phyloP scores from a whole-genome alignment of 2,888 invertebrate species.

The Glyphotaelius pellucidus region DNA sequence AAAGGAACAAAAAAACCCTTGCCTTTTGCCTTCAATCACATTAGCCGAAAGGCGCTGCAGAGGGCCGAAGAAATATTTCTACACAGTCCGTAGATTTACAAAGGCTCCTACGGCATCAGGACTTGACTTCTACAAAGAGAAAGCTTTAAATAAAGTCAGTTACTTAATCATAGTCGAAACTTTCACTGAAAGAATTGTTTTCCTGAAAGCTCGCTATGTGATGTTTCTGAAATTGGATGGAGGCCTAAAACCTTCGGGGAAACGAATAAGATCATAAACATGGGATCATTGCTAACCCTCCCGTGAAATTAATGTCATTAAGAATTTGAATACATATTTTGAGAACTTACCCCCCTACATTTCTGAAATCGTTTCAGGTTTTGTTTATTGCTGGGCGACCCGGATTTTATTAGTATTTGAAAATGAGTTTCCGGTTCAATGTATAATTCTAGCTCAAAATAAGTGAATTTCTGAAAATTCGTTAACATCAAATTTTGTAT shows the following conservation, averaged over 20 bases:
- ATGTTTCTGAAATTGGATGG: conserved; percentile 22
- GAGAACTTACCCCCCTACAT: not conserved
- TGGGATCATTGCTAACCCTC: not conserved
- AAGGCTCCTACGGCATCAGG: not conserved
- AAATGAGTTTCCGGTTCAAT: not conserved
- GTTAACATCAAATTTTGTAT: not conserved
- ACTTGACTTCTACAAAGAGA: not conserved
- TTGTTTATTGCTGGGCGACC: not conserved
- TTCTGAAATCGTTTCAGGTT: not conserved
- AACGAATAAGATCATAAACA: not conserved
- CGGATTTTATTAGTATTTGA: not conserved
- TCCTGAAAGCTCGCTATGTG: not conserved
- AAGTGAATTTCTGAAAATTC: not conserved
- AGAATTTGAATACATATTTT: not conserved
- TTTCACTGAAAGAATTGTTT: conserved; percentile 21
- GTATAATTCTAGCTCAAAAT: not conserved
- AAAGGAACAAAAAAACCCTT: not conserved
- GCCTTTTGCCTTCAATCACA: conserved; percentile 37
- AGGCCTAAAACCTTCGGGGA: not conserved
- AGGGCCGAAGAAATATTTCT: conserved; percentile 5
- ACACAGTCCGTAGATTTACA: not conserved
- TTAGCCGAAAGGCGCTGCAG: conserved; percentile 28
- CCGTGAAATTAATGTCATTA: conserved; percentile 3
- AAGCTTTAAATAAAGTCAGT: conserved; percentile 16
- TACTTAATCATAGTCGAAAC: conserved; percentile 18